These are phyloP conservation scores for Tetramorium bicarinatum DNA, from an alignment of 2,888 invertebrate species.

Conservation along the genomic window DNA sequence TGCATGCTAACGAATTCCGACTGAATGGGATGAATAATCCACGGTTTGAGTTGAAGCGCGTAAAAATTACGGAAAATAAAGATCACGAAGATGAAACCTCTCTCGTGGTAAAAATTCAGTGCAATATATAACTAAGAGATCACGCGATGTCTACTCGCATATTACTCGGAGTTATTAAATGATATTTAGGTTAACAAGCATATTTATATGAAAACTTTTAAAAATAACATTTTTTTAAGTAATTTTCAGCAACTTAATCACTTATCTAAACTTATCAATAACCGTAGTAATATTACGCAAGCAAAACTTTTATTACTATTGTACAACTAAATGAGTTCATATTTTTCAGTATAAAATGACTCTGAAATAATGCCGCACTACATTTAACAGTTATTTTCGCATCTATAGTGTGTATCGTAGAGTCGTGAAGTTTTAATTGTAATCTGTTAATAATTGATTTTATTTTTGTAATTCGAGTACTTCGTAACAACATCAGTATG, in stretches of 20 bases:
- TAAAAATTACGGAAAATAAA: slow-evolving; percentile 19
- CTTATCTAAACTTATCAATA: background rate
- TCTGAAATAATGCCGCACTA: background rate
- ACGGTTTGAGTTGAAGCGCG: slow-evolving; percentile 1
- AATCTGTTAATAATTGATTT: background rate
- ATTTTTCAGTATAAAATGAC: background rate
- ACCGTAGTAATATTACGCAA: background rate
- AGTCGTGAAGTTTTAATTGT: background rate
- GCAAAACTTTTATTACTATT: background rate
- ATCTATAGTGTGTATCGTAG: background rate
- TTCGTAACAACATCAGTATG: background rate
- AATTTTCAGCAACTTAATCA: background rate
- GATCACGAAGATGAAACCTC: slow-evolving; percentile 19
- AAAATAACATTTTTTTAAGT: background rate
- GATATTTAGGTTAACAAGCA: background rate
- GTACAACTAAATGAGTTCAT: background rate
- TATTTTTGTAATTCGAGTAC: background rate
- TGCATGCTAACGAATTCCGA: slow-evolving; percentile 18
- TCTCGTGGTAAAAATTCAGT: background rate
- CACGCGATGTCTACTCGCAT: background rate
- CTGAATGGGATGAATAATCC: slow-evolving; percentile 15
- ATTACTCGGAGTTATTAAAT: background rate
- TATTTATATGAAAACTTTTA: background rate
- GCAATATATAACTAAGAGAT: background rate
- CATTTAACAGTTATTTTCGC: background rate